Percentiles rank a stretch among this genome's conserved stretches.
Evolutionary conservation across 1,140 invertebrate species (phyloP).

Genomic region (Drosophila micromelanica): DNA sequence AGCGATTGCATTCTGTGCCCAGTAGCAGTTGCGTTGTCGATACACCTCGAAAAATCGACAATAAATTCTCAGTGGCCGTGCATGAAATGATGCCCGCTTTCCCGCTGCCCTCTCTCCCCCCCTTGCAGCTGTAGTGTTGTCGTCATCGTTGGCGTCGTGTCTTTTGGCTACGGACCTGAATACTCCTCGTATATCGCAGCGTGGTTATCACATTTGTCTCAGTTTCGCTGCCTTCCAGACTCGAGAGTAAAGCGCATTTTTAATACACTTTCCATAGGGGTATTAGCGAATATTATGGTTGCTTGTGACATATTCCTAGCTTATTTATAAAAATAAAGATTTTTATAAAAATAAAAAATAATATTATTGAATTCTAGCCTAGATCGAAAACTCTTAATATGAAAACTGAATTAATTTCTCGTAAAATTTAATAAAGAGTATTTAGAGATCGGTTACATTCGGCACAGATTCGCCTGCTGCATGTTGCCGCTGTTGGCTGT

Average conservation of each 20-base stretch:
- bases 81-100: slow-evolving; percentile 53
- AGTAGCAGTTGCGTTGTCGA: slow-evolving; percentile 84
- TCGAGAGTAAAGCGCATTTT: slow-evolving; percentile 18
- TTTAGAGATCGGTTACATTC: slow-evolving; percentile 16
- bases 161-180: slow-evolving; percentile 40
- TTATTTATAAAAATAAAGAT: too few relatives aligned
- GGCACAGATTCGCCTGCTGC: not conserved
- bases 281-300: not conserved
- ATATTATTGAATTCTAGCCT: too few relatives aligned
- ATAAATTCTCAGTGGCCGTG: slow-evolving; percentile 79
- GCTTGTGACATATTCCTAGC: not conserved
- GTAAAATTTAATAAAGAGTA: not conserved
- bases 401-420: too few relatives aligned
- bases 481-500: slow-evolving; percentile 33
- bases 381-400: too few relatives aligned
- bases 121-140: slow-evolving; percentile 12
- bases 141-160: slow-evolving; percentile 57
- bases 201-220: slow-evolving; percentile 82
- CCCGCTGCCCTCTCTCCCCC: not conserved
- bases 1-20: slow-evolving; percentile 68
- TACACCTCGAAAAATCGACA: slow-evolving; percentile 83
- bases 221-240: slow-evolving; percentile 54
- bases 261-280: slow-evolving; percentile 17
- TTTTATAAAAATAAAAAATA: too few relatives aligned
- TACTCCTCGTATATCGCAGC: slow-evolving; percentile 70